Evolutionary conservation across 2,797 vertebrate species (phyloP), one percentile per base, ranked within the genome.

Genomic region (Danio tinwini): DNA sequence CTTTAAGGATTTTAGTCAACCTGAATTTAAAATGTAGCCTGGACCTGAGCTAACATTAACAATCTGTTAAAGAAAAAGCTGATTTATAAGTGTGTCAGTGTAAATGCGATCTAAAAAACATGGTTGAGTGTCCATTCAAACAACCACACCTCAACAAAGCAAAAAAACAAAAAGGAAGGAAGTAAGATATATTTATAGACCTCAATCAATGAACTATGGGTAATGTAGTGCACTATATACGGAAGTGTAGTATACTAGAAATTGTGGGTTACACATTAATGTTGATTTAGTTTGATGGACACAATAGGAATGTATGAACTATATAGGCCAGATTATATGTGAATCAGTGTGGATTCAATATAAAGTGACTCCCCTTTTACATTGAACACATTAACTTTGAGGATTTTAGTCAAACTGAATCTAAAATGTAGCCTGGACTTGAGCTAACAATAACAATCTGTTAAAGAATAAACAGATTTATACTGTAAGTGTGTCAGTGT

Each of bases 281-380:
- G 5, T 19, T 64, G n/a, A 65, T 45, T 13, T 4, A 65, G 40
- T 64, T 65, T 45, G 11, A 65, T 21, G 17, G 42, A 65, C 19
- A 21, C 17, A 29, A 45, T 56, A 29, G 29, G 0, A 44, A 59
- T 45, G 1, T 71, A 39, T 56, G 29, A 14, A 71, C 49, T 5
- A 50, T 8, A 9, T 42, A 39, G 14, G n/a, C 37, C 40, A 29
- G 21, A n/a, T 39, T 16, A 72, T 16, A 11, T 50, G 16, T 69
- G 19, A 16, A 45, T 56, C 13, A 56, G 16, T 65, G 56, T 73
- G 62, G 49, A 72, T 9, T 4, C n/a, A 12, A 73, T 73, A n/a
- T 73, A 19, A 16, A 59, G 49, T 56, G 70, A 65, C 10, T 69
- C 13, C 7, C n/a, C 40, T 82, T 59, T 0, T 47, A 6, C 52